phyloP scores from a whole-genome alignment of 2,797 vertebrate genomes.

The Sebastolobus altivelis region DNA sequence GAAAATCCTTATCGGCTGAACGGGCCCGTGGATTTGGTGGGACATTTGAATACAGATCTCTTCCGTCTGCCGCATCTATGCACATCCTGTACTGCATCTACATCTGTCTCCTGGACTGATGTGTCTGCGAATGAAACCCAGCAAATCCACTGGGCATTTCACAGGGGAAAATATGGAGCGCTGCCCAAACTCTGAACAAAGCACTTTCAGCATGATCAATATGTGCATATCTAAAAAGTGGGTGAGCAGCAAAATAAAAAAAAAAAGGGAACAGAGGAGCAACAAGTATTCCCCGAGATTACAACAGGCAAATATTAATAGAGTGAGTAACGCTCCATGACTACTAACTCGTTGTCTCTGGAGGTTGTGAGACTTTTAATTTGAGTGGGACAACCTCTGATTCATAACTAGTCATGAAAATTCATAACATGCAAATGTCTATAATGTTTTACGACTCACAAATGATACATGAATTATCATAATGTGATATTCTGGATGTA shows the following conservation, averaged over 20 bases:
- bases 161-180: conserved; percentile 46
- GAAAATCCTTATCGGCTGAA: conserved; percentile 76
- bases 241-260: conserved; percentile 51
- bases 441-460: conserved; percentile 26
- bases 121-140: conserved; percentile 43
- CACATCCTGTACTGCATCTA: conserved; percentile 31
- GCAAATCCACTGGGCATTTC: conserved; percentile 60
- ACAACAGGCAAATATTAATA: conserved; percentile 68
- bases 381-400: conserved; percentile 36
- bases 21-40: conserved; percentile 75
- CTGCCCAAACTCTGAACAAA: conserved; percentile 65
- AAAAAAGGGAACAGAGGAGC: conserved; percentile 41
- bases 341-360: conserved; percentile 41
- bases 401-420: conserved; percentile 47
- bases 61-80: conserved; percentile 46
- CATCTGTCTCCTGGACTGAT: conserved; percentile 51
- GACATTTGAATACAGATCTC: conserved; percentile 61
- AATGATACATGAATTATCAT: conserved; percentile 29
- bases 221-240: conserved; percentile 74
- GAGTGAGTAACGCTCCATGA: conserved; percentile 30
- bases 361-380: conserved; percentile 49
- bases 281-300: conserved; percentile 56
- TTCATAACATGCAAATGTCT: conserved; percentile 52
- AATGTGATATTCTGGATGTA: conserved; percentile 34
- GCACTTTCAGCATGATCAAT: conserved; percentile 67